A percentile compares a stretch with the other conserved stretches of the same genome.
These are phyloP conservation scores for Priocnemis perturbator DNA, from an alignment of 2,888 invertebrate species.

Conservation along the genomic window DNA sequence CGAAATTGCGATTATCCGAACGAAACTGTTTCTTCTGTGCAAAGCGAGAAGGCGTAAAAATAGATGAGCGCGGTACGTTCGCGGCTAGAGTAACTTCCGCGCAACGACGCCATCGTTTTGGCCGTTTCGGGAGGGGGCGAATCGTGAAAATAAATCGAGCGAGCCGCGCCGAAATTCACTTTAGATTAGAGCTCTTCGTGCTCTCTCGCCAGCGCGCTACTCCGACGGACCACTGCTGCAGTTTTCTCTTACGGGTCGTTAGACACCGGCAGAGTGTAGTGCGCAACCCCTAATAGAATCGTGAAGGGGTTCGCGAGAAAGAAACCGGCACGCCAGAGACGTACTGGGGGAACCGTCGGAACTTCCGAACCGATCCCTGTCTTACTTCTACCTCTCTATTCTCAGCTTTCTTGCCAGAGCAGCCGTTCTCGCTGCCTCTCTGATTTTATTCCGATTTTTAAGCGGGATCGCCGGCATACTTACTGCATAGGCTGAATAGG, in stretches of 20 bases:
- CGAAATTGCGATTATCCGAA: too few relatives aligned
- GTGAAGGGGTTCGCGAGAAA: conserved; percentile 19
- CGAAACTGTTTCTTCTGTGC: too few relatives aligned
- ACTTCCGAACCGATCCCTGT: too few relatives aligned
- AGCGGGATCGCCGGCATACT: too few relatives aligned
- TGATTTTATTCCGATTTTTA: too few relatives aligned
- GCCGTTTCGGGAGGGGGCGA: conserved; percentile 8
- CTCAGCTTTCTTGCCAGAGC: too few relatives aligned
- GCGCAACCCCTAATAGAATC: conserved; percentile 61
- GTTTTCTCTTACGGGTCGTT: conserved; percentile 65
- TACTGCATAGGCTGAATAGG: too few relatives aligned
- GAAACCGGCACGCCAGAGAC: not conserved
- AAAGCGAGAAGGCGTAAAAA: too few relatives aligned
- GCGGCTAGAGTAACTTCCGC: too few relatives aligned
- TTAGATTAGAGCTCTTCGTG: conserved; percentile 59
- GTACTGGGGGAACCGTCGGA: too few relatives aligned
- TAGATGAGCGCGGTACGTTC: not conserved
- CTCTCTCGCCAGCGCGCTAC: conserved; percentile 28
- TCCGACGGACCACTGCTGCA: conserved; percentile 50
- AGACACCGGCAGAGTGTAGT: conserved; percentile 55
- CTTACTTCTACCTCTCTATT: too few relatives aligned
- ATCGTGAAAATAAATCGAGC: conserved; percentile 61
- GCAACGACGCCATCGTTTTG: not conserved
- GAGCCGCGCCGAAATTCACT: conserved; percentile 62
- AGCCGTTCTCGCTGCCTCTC: too few relatives aligned